These are phyloP conservation scores for Vanessa tameamea DNA, from an alignment of 1,140 invertebrate genomes.

Conservation along the genomic window DNA sequence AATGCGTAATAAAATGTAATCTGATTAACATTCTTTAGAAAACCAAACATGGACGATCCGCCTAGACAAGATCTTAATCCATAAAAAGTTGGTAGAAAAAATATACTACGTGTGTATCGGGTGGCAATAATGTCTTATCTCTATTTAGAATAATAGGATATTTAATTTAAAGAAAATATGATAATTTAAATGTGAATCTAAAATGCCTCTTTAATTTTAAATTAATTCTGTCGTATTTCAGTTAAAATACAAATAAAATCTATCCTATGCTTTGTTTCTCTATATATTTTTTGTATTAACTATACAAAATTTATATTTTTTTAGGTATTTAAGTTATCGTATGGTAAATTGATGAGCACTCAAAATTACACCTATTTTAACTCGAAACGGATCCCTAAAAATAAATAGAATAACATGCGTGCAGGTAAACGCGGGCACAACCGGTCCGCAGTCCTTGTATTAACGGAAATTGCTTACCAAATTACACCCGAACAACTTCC, in stretches of 20 bases:
- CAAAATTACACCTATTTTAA: background rate
- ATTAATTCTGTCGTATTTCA: too few species aligned
- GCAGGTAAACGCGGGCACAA: slow-evolving; percentile 61
- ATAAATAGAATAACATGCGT: slow-evolving; percentile 52
- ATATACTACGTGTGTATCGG: slow-evolving; percentile 8
- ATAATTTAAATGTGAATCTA: too few species aligned
- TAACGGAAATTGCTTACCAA: slow-evolving; percentile 65
- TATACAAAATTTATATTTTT: too few species aligned
- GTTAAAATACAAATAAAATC: too few species aligned
- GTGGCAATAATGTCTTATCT: background rate
- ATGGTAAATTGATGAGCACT: background rate
- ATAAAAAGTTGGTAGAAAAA: slow-evolving; percentile 41
- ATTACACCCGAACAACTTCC: slow-evolving; percentile 44
- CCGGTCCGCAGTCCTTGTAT: slow-evolving; percentile 56
- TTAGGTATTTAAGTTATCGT: too few species aligned
- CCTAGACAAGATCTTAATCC: slow-evolving; percentile 45
- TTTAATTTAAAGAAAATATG: too few species aligned
- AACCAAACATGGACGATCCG: slow-evolving; percentile 51
- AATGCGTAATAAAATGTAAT: slow-evolving; percentile 34
- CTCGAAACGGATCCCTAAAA: slow-evolving; percentile 41
- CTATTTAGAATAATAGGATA: background rate
- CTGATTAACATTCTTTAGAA: slow-evolving; percentile 47
- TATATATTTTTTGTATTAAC: too few species aligned
- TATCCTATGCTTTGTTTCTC: too few species aligned
- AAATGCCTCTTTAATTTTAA: too few species aligned